Percentiles rank a stretch among this genome's conserved stretches.
These are phyloP conservation scores for Caenorhabditis remanei DNA, from an alignment of 1,140 invertebrate genomes.

Conservation along the genomic window DNA sequence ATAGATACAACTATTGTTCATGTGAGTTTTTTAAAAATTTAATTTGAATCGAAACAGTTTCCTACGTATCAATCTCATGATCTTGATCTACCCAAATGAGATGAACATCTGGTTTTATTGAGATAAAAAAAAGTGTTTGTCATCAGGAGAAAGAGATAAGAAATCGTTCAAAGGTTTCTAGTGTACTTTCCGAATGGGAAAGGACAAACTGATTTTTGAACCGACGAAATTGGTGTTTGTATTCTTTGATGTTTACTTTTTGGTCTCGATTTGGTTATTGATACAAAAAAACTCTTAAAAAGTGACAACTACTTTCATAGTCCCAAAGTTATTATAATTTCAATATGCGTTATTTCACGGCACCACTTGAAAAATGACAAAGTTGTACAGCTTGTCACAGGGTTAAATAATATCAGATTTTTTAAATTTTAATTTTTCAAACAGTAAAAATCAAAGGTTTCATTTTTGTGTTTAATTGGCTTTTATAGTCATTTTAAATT, in stretches of 20 bases:
- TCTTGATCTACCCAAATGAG: neutral
- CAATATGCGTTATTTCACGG: too few species aligned
- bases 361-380: too few species aligned
- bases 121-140: constrained; percentile 12
- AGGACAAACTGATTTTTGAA: neutral
- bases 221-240: neutral
- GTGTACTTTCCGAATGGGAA: neutral
- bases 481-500: too few species aligned
- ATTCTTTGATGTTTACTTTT: neutral
- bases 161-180: neutral
- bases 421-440: too few species aligned
- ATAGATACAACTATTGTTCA: constrained; percentile 7
- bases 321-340: too few species aligned
- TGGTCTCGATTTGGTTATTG: neutral
- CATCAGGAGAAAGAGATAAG: neutral
- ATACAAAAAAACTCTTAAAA: too few species aligned
- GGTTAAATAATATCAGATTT: too few species aligned
- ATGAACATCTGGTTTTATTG: constrained; percentile 34
- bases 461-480: too few species aligned
- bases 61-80: neutral
- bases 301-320: too few species aligned
- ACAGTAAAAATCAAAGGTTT: too few species aligned
- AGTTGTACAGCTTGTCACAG: too few species aligned
- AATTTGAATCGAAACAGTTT: neutral
- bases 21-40: constrained; percentile 22